Percentiles rank a stretch among this genome's conserved stretches.
phyloP scores from a whole-genome alignment of 2,797 vertebrate genomes.

The Urophycis tenuis region DNA sequence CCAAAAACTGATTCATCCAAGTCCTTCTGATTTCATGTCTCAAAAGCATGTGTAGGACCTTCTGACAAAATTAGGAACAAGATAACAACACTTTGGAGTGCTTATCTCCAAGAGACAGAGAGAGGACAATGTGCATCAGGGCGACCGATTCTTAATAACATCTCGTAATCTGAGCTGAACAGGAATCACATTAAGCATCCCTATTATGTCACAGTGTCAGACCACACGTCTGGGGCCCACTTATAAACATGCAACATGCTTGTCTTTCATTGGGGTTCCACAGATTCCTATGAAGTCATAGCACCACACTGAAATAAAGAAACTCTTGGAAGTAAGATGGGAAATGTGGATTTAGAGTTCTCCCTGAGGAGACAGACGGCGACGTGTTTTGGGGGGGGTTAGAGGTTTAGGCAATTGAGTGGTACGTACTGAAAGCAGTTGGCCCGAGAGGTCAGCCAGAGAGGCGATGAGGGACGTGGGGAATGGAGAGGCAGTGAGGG shows the following conservation, averaged over 20 bases:
- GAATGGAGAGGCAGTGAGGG: background rate
- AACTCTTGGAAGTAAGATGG: background rate
- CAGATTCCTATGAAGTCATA: background rate
- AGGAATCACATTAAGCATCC: background rate
- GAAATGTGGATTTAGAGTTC: background rate
- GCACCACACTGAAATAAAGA: background rate
- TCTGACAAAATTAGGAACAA: background rate
- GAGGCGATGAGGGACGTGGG: background rate
- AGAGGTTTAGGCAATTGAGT: background rate
- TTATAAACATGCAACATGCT: conserved; percentile 32
- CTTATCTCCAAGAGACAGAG: background rate
- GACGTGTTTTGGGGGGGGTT: background rate
- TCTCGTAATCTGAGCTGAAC: background rate
- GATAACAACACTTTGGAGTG: background rate
- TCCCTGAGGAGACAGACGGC: background rate
- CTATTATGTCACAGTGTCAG: background rate
- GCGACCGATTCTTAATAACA: background rate
- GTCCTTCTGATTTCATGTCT: background rate
- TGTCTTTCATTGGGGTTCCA: background rate
- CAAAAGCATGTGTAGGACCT: background rate
- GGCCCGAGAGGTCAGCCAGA: background rate
- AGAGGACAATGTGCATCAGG: background rate
- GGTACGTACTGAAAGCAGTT: background rate
- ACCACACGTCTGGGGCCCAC: conserved; percentile 27
- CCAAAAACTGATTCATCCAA: background rate